phyloP scores from a whole-genome alignment of 2,797 vertebrate species.

The Coregonus sp. region DNA sequence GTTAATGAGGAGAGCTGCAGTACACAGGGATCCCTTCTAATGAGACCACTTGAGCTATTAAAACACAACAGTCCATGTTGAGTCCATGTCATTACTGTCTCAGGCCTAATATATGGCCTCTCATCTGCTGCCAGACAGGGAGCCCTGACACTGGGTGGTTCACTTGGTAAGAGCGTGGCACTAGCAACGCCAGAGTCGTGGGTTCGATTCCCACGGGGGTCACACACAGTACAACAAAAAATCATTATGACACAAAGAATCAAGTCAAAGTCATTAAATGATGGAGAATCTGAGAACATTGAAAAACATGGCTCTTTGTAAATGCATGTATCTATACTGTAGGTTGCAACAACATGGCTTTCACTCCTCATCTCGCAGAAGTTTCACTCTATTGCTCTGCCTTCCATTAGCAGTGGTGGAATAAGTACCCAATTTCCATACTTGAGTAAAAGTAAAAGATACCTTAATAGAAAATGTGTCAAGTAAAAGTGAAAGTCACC shows the following conservation, averaged over 20 bases:
- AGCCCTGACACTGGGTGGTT: neutral
- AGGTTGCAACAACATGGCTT: too few relatives aligned
- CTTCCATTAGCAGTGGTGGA: constrained; percentile 2
- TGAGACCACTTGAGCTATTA: constrained; percentile 96
- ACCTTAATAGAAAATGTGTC: too few relatives aligned
- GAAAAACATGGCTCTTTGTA: too few relatives aligned
- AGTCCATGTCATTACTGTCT: constrained; percentile 71
- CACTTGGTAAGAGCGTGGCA: neutral
- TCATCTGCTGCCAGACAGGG: constrained; percentile 46
- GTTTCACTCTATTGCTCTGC: neutral
- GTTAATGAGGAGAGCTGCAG: constrained; percentile 91
- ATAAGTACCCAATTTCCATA: too few relatives aligned
- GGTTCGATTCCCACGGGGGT: neutral
- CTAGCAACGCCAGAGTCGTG: neutral
- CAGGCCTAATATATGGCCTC: constrained; percentile 61
- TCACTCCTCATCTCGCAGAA: too few relatives aligned
- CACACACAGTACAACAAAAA: neutral
- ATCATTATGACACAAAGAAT: too few relatives aligned
- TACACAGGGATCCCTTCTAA: constrained; percentile 92
- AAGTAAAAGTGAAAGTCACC: too few relatives aligned
- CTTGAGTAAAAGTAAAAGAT: too few relatives aligned
- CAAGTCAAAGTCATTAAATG: too few relatives aligned
- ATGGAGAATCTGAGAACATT: too few relatives aligned
- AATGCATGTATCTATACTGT: too few relatives aligned
- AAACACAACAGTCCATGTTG: constrained; percentile 70